Evolutionary conservation across 2,888 invertebrate species (phyloP), one percentile per base, ranked within the genome.

Genomic region (Watsonalla cultraria): DNA sequence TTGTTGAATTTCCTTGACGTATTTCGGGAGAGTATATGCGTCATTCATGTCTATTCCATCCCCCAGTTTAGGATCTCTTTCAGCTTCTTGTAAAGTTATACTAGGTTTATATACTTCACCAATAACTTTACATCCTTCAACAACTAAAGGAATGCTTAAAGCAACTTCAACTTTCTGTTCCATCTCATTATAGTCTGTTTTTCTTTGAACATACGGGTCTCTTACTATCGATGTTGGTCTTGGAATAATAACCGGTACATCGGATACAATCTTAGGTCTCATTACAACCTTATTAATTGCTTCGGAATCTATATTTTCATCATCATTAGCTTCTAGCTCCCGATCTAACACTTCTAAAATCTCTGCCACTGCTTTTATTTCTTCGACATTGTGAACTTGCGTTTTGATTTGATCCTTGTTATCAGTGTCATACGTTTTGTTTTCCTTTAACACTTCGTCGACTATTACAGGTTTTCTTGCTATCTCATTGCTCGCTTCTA

Each of bases 151-250:
- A n/a, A 0, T 15, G 9, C 55, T 50, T 2, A 35, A 15, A 15
- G 53, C 46, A 55, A 52, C 60, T 51, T 67, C 58, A 39, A 47
- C 55, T 5, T 57, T 66, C 51, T 55, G 48, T 0, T 2, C 48
- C 11, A 53, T 13, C 0, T 33, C 49, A 49, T 54, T 56, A 51
- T 51, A 37, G n/a, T 56, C 56, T 49, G 37, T 33, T 54, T 60
- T 60, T 13, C 48, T 7, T 48, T 59, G 47, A 8, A n/a, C 7
- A n/a, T 2, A n/a, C 5, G 13, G 7, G 0, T 48, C 48, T 37
- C 35, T 35, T 42, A 42, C 5, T 35, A 48, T 14, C 14, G 37
- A 7, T 5, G 48, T 37, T 5, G 35, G 49, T 49, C 15, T 39
- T 15, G 49, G 37, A 39, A 6, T 37, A 8, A 39, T 49, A 9